Conservation (phyloP, 2,113 vertebrate genomes). For the Notiomystis cincta region DNA sequence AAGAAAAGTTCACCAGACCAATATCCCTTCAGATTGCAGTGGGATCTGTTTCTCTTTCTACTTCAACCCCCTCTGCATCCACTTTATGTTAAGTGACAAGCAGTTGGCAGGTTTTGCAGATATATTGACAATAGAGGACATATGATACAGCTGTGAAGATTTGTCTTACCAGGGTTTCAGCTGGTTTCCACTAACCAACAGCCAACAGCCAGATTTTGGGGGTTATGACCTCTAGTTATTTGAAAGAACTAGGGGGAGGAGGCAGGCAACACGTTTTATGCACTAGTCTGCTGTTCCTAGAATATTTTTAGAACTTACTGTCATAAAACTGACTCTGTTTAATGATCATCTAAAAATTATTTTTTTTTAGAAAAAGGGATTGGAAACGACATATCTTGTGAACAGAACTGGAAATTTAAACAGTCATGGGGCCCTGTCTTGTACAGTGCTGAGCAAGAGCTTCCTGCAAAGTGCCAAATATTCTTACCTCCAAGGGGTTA, state of each 20-base stretch:
- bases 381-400: neutral
- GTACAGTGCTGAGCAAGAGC: neutral
- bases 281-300: neutral
- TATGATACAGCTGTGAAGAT: conserved; percentile 44
- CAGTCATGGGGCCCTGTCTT: neutral
- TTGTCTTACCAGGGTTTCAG: conserved; percentile 46
- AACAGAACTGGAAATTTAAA: neutral
- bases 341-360: neutral
- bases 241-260: neutral
- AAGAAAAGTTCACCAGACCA: neutral
- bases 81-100: conserved; percentile 37
- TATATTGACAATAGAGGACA: conserved; percentile 34
- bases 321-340: neutral
- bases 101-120: conserved; percentile 20
- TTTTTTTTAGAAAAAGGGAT: neutral
- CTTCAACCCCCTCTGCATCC: neutral
- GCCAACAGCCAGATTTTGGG: conserved; percentile 36
- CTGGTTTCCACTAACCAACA: conserved; percentile 47
- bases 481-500: neutral
- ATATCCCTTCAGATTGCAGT: neutral
- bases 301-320: neutral
- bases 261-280: conserved; percentile 3
- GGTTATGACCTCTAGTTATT: conserved; percentile 39
- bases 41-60: neutral
- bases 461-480: neutral